Evolutionary conservation across 1,140 invertebrate genomes (phyloP).

Genomic region (Drosophila subpulchrella): DNA sequence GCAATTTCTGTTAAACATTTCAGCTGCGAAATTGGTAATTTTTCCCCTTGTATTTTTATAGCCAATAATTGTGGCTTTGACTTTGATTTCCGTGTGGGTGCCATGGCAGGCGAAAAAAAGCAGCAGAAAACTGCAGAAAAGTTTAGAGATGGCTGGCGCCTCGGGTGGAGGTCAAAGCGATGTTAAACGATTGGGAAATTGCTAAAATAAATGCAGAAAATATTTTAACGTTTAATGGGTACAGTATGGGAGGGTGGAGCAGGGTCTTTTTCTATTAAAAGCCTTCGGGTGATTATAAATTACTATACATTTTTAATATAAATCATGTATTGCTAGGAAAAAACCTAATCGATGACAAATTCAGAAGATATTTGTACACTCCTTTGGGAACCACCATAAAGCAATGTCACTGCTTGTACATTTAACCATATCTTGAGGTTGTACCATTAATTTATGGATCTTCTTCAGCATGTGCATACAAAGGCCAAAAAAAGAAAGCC

Average conservation of each 20-base stretch:
- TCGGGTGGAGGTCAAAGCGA: constrained; percentile 42
- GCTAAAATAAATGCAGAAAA: constrained; percentile 41
- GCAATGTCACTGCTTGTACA: constrained; percentile 36
- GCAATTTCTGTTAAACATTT: constrained; percentile 64
- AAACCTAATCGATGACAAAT: constrained; percentile 17
- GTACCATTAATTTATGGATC: constrained; percentile 53
- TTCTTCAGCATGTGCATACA: constrained; percentile 52
- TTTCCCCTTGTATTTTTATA: constrained; percentile 44
- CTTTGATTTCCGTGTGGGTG: constrained; percentile 77
- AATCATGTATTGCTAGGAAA: too few relatives aligned
- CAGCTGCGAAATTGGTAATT: constrained; percentile 50
- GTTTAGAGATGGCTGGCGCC: constrained; percentile 27
- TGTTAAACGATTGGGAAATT: constrained; percentile 47
- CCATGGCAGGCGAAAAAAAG: constrained; percentile 28
- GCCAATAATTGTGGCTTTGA: constrained; percentile 72
- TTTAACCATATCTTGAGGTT: constrained; percentile 38
- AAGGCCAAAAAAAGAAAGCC: constrained; percentile 64
- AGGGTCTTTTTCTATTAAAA: neutral
- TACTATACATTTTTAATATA: too few relatives aligned
- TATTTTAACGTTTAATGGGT: neutral
- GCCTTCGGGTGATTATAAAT: too few relatives aligned
- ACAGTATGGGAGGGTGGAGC: too few relatives aligned
- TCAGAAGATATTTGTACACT: neutral
- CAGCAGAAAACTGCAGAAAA: constrained; percentile 10
- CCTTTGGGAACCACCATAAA: constrained; percentile 21